Evolutionary conservation across 1,140 invertebrate species (phyloP).

Genomic region (Halictus rubicundus): DNA sequence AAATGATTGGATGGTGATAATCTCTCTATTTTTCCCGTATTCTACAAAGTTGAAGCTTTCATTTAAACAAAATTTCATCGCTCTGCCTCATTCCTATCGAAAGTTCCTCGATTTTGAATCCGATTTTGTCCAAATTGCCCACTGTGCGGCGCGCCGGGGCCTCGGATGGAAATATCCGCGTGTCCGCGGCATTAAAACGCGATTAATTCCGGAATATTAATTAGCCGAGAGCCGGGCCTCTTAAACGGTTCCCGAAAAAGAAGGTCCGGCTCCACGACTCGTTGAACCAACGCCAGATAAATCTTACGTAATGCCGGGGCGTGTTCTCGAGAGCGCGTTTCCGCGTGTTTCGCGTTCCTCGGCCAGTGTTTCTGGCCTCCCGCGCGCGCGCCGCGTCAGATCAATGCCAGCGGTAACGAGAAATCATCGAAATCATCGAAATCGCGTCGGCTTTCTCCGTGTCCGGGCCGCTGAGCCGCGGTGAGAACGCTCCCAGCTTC

Average conservation of each 20-base stretch:
- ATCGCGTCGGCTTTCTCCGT: conserved; percentile 9
- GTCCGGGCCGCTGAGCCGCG: not conserved
- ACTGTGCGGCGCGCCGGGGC: too few species aligned
- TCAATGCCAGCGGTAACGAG: conserved; percentile 34
- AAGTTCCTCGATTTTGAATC: too few species aligned
- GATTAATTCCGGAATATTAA: conserved; percentile 33
- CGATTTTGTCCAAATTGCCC: too few species aligned
- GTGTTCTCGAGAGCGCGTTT: conserved; percentile 13
- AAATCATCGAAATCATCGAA: conserved; percentile 31
- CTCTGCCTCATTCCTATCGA: too few species aligned
- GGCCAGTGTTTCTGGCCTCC: not conserved
- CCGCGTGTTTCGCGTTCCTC: conserved; percentile 36
- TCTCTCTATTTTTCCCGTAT: too few species aligned
- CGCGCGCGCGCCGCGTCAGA: not conserved
- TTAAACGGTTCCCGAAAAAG: conserved; percentile 20
- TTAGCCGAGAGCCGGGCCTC: conserved; percentile 3
- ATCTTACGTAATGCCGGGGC: conserved; percentile 31
- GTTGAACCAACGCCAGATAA: conserved; percentile 49
- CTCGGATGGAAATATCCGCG: conserved; percentile 17
- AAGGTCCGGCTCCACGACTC: conserved; percentile 12
- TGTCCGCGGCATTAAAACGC: conserved; percentile 31
- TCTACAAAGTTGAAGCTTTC: too few species aligned
- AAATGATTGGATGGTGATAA: too few species aligned
- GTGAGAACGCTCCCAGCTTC: conserved; percentile 35
- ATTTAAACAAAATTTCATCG: too few species aligned